phyloP scores from a whole-genome alignment of 2,797 vertebrate genomes.

The Myiotriccus ornatus region DNA sequence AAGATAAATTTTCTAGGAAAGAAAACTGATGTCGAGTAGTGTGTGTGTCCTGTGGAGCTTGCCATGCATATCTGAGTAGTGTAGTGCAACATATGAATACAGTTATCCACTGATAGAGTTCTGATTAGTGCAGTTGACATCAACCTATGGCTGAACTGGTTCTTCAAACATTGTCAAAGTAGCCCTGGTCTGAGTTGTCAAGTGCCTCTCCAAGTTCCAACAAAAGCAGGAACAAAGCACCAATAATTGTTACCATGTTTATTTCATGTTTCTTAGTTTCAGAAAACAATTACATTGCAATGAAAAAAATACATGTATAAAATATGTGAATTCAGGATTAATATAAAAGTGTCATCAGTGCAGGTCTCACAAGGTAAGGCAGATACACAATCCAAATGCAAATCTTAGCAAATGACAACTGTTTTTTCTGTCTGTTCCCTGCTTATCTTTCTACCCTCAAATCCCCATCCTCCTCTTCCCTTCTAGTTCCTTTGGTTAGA shows the following conservation, averaged over 20 bases:
- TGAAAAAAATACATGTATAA: neutral
- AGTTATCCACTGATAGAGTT: conserved; percentile 2
- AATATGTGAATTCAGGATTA: neutral
- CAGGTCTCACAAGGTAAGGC: neutral
- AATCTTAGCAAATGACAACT: neutral
- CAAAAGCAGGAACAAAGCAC: conserved; percentile 62
- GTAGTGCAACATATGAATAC: conserved; percentile 35
- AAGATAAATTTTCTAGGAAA: neutral
- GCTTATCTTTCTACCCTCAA: neutral
- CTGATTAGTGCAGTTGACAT: conserved; percentile 52
- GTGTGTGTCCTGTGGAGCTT: neutral
- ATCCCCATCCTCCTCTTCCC: neutral
- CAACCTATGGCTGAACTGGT: conserved; percentile 62
- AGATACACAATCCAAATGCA: neutral
- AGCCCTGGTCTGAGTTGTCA: conserved; percentile 36
- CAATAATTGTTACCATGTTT: conserved; percentile 66
- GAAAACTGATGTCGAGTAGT: neutral
- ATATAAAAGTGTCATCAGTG: neutral
- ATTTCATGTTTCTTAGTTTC: conserved; percentile 52
- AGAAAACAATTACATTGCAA: neutral
- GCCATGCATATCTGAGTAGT: neutral
- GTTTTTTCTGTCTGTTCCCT: neutral
- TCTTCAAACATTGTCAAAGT: conserved; percentile 62
- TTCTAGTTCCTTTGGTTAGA: neutral
- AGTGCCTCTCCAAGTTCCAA: conserved; percentile 41